Conservation (phyloP, 2,113 vertebrate genomes). For the Morphnarchus princeps region DNA sequence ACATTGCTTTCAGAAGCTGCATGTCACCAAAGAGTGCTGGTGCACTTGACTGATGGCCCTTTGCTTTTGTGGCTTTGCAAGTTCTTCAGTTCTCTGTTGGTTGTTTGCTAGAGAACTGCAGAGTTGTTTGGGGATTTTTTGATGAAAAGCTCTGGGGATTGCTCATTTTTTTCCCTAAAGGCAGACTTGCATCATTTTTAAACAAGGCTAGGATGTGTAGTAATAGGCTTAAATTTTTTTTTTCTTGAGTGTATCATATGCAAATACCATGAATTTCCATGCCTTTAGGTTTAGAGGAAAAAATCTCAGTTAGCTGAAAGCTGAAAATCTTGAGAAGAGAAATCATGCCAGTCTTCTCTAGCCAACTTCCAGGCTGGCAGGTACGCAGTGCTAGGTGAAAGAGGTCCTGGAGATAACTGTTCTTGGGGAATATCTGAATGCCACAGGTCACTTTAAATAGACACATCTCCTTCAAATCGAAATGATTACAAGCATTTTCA, state of each 20-base stretch:
- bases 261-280: conserved; percentile 6
- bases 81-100: neutral
- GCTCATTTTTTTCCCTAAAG: conserved; percentile 7
- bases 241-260: neutral
- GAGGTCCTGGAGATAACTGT: neutral
- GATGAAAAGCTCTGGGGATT: neutral
- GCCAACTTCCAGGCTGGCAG: neutral
- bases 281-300: neutral
- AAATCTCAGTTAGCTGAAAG: neutral
- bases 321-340: neutral
- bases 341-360: neutral
- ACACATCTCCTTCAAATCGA: neutral
- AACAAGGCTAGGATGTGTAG: neutral
- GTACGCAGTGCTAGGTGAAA: neutral
- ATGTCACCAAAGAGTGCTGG: neutral
- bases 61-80: neutral
- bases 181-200: neutral
- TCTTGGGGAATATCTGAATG: neutral
- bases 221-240: neutral
- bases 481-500: neutral
- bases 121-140: conserved; percentile 3
- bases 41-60: neutral
- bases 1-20: neutral
- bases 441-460: neutral
- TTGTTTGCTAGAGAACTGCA: neutral